Percentiles rank a stretch among this genome's conserved stretches.
Conservation (phyloP, 2,888 invertebrate species). For the Clivina fossor region DNA sequence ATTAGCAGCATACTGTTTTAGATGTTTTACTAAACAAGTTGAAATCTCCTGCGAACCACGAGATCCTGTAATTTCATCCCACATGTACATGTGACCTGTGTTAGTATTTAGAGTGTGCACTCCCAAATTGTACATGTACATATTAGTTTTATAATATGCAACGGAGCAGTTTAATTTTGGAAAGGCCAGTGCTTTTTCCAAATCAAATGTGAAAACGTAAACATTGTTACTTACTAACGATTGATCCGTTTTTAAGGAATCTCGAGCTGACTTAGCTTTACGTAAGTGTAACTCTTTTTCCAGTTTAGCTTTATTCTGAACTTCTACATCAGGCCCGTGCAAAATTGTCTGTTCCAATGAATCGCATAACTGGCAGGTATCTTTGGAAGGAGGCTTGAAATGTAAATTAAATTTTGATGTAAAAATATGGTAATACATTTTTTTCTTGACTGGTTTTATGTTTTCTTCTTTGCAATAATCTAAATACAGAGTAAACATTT, state of each 20-base stretch:
- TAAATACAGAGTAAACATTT: conserved; percentile 42
- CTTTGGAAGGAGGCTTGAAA: conserved; percentile 42
- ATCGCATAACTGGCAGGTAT: conserved; percentile 44
- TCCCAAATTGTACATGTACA: conserved; percentile 43
- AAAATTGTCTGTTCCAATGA: conserved; percentile 43
- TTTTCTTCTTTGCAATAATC: conserved; percentile 39
- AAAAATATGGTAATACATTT: too few species aligned
- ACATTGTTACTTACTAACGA: conserved; percentile 16
- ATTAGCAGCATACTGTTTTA: conserved; percentile 40
- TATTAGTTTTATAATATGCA: conserved; percentile 44
- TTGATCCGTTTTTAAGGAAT: conserved; percentile 40
- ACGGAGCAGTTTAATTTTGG: conserved; percentile 40
- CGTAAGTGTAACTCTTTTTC: conserved; percentile 42
- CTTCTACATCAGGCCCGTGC: conserved; percentile 41
- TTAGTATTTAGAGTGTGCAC: conserved; percentile 43
- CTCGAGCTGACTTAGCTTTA: conserved; percentile 42
- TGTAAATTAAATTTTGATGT: conserved; percentile 39
- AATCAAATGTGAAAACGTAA: conserved; percentile 23
- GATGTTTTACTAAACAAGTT: conserved; percentile 40
- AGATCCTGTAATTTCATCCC: conserved; percentile 44
- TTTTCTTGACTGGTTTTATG: conserved; percentile 35
- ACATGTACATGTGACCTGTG: conserved; percentile 42
- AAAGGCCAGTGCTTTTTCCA: conserved; percentile 26
- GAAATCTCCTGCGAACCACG: conserved; percentile 43
- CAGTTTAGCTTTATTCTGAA: conserved; percentile 40